A percentile compares a stretch with the other conserved stretches of the same genome.
phyloP scores from a whole-genome alignment of 1,140 invertebrate species.

The Aphelenchoides fujianensis region DNA sequence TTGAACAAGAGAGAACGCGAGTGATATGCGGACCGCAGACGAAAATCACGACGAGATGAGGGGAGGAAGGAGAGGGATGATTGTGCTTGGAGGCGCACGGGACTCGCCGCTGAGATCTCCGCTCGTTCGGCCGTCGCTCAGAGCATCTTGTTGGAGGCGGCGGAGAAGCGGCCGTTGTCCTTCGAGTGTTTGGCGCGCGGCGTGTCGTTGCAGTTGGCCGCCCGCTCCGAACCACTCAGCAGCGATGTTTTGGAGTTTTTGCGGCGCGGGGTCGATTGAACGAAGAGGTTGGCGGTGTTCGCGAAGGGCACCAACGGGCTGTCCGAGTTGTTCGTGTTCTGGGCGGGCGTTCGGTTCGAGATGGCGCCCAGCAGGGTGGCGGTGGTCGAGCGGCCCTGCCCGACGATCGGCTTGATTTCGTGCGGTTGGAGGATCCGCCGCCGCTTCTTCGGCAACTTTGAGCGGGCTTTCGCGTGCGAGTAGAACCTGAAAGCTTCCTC shows the following conservation, averaged over 20 bases:
- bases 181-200: constrained; percentile 9
- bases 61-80: background rate
- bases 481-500: constrained; percentile 81
- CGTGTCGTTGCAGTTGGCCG: background rate
- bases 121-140: too few species aligned
- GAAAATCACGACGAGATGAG: background rate
- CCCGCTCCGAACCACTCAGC: constrained; percentile 5
- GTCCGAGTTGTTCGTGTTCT: background rate
- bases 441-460: constrained; percentile 58
- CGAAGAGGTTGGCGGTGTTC: background rate
- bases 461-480: constrained; percentile 81
- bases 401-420: constrained; percentile 36
- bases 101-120: too few species aligned
- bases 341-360: constrained; percentile 7
- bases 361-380: constrained; percentile 23
- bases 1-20: background rate
- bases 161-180: background rate
- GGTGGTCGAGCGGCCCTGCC: constrained; percentile 21
- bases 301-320: constrained; percentile 12
- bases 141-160: constrained; percentile 3
- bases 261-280: background rate
- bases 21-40: background rate
- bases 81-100: constrained; percentile 1
- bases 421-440: constrained; percentile 49
- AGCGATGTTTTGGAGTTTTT: constrained; percentile 5